Evolutionary conservation across 1,140 invertebrate genomes (phyloP), one percentile per base, ranked within the genome.

Genomic region (Mizuhopecten yessoensis): DNA sequence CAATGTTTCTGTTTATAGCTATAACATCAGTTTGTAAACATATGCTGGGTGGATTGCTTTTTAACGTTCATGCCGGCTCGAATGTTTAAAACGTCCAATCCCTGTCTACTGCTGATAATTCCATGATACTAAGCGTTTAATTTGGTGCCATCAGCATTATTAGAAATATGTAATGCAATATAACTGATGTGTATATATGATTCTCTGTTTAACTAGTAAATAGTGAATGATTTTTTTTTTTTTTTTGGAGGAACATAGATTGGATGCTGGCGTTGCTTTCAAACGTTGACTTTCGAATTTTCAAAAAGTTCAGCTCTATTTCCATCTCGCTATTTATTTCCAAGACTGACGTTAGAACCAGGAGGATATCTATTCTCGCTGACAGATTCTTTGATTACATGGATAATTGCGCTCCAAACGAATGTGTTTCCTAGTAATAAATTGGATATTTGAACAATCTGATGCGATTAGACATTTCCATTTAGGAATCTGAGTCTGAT

Each of bases 381-480:
- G 57, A 13, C 57, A 75, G 2, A 29, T 29, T 75, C n/a, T 75
- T 75, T n/a, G 57, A 75, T 75, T 75, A 75, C 57, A 75, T 75
- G n/a, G 57, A 29, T 75, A 75, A 75, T 75, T n/a, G 57, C 23
- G 57, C 57, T 75, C n/a, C 57, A 75, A 29, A 75, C n/a, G 57
- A 29, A 75, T 75, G 57, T 75, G 57, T 75, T 75, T 75, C 57
- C 17, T n/a, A 5, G 57, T 75, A 75, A 75, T 75, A 75, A 75
- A 75, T 75, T 75, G 23, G 57, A 75, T 75, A 75, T n/a, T 75
- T 75, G 57, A 75, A 29, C 57, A 29, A 75, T 75, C 57, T 75
- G 57, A 75, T 75, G 1, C n/a, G n/a, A 75, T 75, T 75, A 75
- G 57, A 75, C 57, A 75, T n/a, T 75, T 75, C 57, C 23, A 75